phyloP scores from a whole-genome alignment of 2,888 invertebrate species.

The Syritta pipiens region DNA sequence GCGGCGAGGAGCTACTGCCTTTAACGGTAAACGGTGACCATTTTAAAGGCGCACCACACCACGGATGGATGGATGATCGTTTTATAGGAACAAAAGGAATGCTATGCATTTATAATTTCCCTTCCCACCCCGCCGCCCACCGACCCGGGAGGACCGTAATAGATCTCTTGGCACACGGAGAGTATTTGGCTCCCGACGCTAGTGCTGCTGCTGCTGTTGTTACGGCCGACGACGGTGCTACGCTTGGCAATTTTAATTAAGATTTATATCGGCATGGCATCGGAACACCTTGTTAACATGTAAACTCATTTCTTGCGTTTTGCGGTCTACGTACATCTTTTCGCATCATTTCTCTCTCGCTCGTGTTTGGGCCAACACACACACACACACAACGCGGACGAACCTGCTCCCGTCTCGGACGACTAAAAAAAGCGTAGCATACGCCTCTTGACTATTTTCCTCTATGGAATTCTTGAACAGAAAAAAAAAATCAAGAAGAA shows the following conservation, averaged over 20 bases:
- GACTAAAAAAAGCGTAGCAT: constrained; percentile 32
- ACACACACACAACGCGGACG: too few species aligned
- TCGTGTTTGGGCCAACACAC: constrained; percentile 34
- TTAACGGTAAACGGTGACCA: constrained; percentile 66
- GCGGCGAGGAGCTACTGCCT: constrained; percentile 42
- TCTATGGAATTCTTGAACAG: constrained; percentile 55
- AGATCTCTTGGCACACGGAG: constrained; percentile 49
- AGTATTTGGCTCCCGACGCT: constrained; percentile 33
- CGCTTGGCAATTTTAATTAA: constrained; percentile 71
- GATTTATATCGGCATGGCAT: constrained; percentile 71
- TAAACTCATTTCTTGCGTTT: constrained; percentile 70
- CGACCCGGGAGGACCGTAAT: constrained; percentile 38
- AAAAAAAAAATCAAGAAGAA: constrained; percentile 33
- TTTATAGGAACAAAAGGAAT: constrained; percentile 66
- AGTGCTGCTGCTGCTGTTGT: constrained; percentile 13
- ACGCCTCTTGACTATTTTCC: constrained; percentile 54
- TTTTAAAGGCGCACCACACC: constrained; percentile 51
- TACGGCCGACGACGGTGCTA: too few species aligned
- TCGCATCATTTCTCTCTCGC: constrained; percentile 61
- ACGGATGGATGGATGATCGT: constrained; percentile 39
- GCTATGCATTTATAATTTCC: constrained; percentile 67
- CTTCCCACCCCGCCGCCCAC: not conserved
- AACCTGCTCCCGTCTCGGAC: constrained; percentile 43
- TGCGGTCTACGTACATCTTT: constrained; percentile 44
- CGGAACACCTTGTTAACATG: constrained; percentile 72